Evolutionary conservation across 2,113 vertebrate species (phyloP).

Genomic region (Phyllopteryx taeniolatus): DNA sequence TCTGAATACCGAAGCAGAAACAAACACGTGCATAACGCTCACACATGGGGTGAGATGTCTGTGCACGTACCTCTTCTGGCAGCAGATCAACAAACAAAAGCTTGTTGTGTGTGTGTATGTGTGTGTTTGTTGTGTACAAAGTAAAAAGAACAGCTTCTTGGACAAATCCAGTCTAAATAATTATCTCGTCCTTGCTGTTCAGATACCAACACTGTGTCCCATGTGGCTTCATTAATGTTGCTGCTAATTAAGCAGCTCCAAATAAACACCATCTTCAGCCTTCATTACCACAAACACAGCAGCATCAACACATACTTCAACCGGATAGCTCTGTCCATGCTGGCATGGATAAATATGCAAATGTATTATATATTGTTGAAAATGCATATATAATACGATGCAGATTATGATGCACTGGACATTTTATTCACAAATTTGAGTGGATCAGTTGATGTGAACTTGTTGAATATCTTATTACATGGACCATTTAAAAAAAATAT

Average conservation of each 20-base stretch:
- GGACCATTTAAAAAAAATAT: background rate
- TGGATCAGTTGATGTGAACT: background rate
- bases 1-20: slow-evolving; percentile 38
- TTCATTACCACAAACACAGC: slow-evolving; percentile 68
- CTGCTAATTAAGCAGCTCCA: slow-evolving; percentile 71
- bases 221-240: slow-evolving; percentile 73
- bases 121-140: slow-evolving; percentile 24
- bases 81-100: slow-evolving; percentile 47
- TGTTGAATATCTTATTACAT: slow-evolving; percentile 1
- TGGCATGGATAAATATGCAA: slow-evolving; percentile 32
- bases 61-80: slow-evolving; percentile 44
- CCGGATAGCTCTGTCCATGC: slow-evolving; percentile 49
- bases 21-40: slow-evolving; percentile 19
- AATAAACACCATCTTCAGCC: slow-evolving; percentile 69
- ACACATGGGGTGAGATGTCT: slow-evolving; percentile 12
- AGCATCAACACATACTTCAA: slow-evolving; percentile 58
- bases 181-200: slow-evolving; percentile 63
- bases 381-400: slow-evolving; percentile 10
- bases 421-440: background rate
- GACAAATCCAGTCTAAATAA: slow-evolving; percentile 69
- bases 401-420: background rate
- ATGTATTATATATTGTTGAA: slow-evolving; percentile 23
- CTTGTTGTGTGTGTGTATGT: slow-evolving; percentile 4
- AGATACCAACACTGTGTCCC: slow-evolving; percentile 68
- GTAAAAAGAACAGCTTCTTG: slow-evolving; percentile 54